These are phyloP conservation scores for Cyrtonyx montezumae DNA, from an alignment of 2,113 vertebrate genomes.

Conservation along the genomic window DNA sequence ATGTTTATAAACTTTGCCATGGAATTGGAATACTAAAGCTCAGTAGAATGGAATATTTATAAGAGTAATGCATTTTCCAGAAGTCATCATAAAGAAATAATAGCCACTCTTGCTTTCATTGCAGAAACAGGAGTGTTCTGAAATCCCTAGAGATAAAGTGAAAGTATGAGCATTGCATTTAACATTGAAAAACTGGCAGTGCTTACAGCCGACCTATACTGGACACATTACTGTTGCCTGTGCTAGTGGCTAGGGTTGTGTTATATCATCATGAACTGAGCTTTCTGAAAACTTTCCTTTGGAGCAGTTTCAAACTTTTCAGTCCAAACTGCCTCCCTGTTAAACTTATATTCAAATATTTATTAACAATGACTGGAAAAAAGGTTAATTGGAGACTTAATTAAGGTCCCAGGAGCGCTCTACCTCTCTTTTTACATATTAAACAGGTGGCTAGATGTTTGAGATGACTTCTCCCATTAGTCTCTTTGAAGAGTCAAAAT, in stretches of 20 bases:
- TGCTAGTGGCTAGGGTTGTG: not conserved
- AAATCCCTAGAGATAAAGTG: not conserved
- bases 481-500: not conserved
- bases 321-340: not conserved
- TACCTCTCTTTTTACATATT: conserved; percentile 15
- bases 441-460: conserved; percentile 4
- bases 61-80: conserved; percentile 50
- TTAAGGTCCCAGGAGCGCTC: not conserved
- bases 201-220: not conserved
- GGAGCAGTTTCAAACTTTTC: conserved; percentile 11
- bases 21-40: conserved; percentile 23
- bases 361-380: conserved; percentile 48
- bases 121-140: conserved; percentile 35
- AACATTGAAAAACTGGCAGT: not conserved
- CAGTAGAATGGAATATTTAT: conserved; percentile 36
- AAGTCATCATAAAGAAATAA: conserved; percentile 19
- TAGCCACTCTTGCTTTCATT: not conserved
- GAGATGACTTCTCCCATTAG: not conserved
- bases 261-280: not conserved
- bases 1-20: conserved; percentile 39
- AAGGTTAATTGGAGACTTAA: conserved; percentile 26
- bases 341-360: conserved; percentile 20
- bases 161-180: conserved; percentile 33
- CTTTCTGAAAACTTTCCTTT: not conserved
- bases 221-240: not conserved